These are phyloP conservation scores for Cassiopea xamachana DNA, from an alignment of 30 jellyfish, hydroid and myxozoan species.

Conservation along the genomic window DNA sequence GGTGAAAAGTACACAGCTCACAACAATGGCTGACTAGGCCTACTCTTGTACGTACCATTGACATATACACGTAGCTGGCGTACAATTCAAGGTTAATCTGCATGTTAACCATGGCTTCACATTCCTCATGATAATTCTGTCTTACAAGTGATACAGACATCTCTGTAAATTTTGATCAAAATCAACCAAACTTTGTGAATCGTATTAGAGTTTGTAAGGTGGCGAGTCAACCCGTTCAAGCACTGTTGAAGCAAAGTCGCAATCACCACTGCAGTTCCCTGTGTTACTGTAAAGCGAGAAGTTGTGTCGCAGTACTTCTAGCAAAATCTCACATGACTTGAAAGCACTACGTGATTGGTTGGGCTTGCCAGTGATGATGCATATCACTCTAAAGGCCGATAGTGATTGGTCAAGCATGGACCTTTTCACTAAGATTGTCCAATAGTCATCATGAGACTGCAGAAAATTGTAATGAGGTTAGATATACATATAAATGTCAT, in stretches of 20 bases:
- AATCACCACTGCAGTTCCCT: slow-evolving; percentile 17
- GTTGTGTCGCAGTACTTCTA: neutral
- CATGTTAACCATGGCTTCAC: slow-evolving; percentile 98
- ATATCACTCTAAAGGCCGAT: neutral
- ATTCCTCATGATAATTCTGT: slow-evolving; percentile 89
- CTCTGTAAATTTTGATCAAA: neutral
- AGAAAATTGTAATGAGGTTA: no score
- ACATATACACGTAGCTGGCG: slow-evolving; percentile 91
- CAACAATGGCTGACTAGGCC: neutral
- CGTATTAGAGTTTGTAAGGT: neutral
- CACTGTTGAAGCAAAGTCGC: slow-evolving; percentile 93
- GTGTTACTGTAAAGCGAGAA: neutral
- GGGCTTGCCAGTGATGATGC: neutral
- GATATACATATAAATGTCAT: no score
- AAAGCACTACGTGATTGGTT: neutral
- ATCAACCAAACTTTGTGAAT: neutral
- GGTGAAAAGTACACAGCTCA: neutral
- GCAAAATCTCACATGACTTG: slow-evolving; percentile 2
- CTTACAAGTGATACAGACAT: slow-evolving; percentile 77
- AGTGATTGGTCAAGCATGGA: neutral
- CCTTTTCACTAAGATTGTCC: neutral
- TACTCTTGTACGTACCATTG: slow-evolving; percentile 79
- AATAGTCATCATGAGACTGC: neutral
- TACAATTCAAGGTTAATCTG: slow-evolving; percentile 93
- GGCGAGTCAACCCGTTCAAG: slow-evolving; percentile 85